These are phyloP conservation scores for Noctua janthe DNA, from an alignment of 2,888 invertebrate species.

Conservation along the genomic window DNA sequence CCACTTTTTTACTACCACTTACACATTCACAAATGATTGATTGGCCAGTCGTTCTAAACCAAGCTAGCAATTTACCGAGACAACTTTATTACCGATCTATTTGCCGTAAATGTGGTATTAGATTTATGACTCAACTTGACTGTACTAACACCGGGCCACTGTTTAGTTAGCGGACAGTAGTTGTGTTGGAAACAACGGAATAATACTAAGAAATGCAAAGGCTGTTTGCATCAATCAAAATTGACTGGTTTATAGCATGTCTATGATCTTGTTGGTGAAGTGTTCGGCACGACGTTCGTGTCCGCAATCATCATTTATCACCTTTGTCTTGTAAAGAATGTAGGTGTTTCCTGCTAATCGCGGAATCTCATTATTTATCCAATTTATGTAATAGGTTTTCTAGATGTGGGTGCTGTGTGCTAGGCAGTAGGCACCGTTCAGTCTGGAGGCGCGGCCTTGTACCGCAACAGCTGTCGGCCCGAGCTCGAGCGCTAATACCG, in stretches of 20 bases:
- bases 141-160: slow-evolving; percentile 36
- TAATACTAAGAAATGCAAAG: slow-evolving; percentile 34
- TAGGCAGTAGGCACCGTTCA: slow-evolving; percentile 72
- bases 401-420: slow-evolving; percentile 51
- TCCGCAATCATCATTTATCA: slow-evolving; percentile 45
- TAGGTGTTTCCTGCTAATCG: slow-evolving; percentile 55
- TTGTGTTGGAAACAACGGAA: slow-evolving; percentile 27
- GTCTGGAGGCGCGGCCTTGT: slow-evolving; percentile 70
- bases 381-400: slow-evolving; percentile 58
- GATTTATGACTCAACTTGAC: slow-evolving; percentile 73
- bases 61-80: slow-evolving; percentile 71
- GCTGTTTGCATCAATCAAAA: slow-evolving; percentile 41
- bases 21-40: slow-evolving; percentile 72
- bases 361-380: slow-evolving; percentile 53
- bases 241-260: slow-evolving; percentile 40
- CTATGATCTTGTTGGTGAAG: slow-evolving; percentile 40
- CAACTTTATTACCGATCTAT: slow-evolving; percentile 78
- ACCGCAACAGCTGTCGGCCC: slow-evolving; percentile 60
- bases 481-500: slow-evolving; percentile 47
- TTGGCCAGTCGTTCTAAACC: slow-evolving; percentile 67
- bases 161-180: slow-evolving; percentile 44
- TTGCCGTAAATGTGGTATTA: slow-evolving; percentile 75
- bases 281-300: slow-evolving; percentile 36
- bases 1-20: slow-evolving; percentile 58
- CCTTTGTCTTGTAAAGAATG: slow-evolving; percentile 28